Conservation (phyloP, 2,113 vertebrate species). For the Antechinus stuartii region DNA sequence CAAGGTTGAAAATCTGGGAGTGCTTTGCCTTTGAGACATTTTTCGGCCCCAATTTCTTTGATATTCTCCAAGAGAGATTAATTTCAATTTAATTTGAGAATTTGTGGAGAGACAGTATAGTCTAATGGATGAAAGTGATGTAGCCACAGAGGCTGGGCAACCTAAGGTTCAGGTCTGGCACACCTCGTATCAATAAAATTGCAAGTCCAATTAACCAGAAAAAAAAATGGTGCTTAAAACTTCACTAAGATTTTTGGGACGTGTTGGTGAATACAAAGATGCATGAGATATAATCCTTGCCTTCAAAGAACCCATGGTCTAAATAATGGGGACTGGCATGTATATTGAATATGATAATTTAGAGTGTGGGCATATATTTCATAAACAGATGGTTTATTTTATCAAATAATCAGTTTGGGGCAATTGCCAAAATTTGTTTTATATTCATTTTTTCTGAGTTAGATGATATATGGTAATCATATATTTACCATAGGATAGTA, state of each 20-base stretch:
- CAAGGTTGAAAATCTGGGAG: too few relatives aligned
- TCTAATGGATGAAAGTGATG: not conserved
- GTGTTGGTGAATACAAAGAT: not conserved
- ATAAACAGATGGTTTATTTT: not conserved
- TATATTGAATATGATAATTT: not conserved
- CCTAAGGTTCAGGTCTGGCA: not conserved
- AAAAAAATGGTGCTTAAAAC: not conserved
- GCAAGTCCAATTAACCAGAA: not conserved
- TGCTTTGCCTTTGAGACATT: not conserved
- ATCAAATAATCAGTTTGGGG: not conserved
- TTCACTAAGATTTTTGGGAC: not conserved
- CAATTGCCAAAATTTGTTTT: not conserved
- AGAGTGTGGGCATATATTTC: not conserved
- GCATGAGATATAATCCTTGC: not conserved
- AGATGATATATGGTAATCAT: not conserved
- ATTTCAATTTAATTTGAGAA: not conserved
- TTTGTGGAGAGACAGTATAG: not conserved
- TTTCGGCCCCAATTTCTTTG: not conserved
- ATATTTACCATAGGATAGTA: too few relatives aligned
- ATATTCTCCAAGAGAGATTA: not conserved
- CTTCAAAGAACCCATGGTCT: not conserved
- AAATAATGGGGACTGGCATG: not conserved
- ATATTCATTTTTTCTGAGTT: not conserved
- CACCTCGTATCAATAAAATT: not conserved
- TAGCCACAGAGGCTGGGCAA: not conserved